Evolutionary conservation across 2,888 invertebrate genomes (phyloP).

Genomic region (Polydrusus tereticollis): DNA sequence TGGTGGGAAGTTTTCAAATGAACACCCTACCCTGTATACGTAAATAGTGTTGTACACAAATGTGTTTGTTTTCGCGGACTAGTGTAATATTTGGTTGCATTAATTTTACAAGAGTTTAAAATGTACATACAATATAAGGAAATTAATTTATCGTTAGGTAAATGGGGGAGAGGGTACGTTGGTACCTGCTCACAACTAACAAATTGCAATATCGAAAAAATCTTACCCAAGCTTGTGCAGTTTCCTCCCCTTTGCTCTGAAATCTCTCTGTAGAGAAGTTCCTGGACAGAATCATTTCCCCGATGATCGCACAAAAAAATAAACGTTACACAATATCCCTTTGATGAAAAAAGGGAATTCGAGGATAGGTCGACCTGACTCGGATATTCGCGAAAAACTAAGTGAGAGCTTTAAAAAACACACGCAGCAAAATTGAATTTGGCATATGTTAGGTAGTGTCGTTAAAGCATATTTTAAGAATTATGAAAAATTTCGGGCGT

Average conservation of each 20-base stretch:
- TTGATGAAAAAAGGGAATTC: background rate
- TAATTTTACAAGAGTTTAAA: too few relatives aligned
- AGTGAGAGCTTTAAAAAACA: conserved; percentile 5
- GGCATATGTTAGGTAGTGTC: conserved; percentile 11
- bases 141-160: background rate
- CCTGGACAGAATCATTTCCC: conserved; percentile 62
- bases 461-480: conserved; percentile 29
- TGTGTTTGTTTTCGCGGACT: too few relatives aligned
- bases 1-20: too few relatives aligned
- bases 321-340: conserved; percentile 13
- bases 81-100: too few relatives aligned
- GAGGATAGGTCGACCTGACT: conserved; percentile 11
- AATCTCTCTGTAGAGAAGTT: conserved; percentile 60
- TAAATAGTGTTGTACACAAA: too few relatives aligned
- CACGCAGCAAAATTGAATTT: conserved; percentile 7
- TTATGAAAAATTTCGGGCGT: conserved; percentile 32
- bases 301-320: background rate
- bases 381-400: conserved; percentile 39
- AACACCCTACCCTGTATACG: too few relatives aligned
- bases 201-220: background rate
- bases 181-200: background rate
- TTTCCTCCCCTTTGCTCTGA: conserved; percentile 46
- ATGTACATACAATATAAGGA: too few relatives aligned
- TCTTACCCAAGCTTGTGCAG: conserved; percentile 46
- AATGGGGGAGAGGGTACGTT: background rate